Base-by-base conservation (phyloP, 2,113 vertebrate species). In the Cranoglanis bouderius region DNA sequence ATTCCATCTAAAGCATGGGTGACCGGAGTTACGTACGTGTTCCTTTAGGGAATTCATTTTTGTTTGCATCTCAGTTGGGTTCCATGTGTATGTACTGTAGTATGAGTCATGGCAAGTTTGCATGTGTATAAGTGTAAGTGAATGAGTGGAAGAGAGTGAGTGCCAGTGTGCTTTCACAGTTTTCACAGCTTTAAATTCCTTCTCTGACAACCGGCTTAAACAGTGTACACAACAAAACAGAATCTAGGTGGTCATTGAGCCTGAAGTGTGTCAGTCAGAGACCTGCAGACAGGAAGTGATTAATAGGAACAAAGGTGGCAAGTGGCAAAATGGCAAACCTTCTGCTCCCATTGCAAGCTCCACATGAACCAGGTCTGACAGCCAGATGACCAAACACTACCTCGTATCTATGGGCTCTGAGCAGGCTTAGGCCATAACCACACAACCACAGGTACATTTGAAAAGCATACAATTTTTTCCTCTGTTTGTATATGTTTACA, bases 341-440 rank as follows among this genome's bases (percentile, higher is more conserved):
- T 90, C 87, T 85, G 86, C 53, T 86, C 55, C 32, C 77, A 90
- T 85, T 83, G 74, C 24, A 61, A 88, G 24, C 40, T 74, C 13
- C n/a, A 83, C 21, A 77, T 46, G 40, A 77, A 46, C n/a, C 32
- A 21, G 18, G 53, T 57, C n/a, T 57, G 80, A 82, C 24, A 38
- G 94, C 93, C 94, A 72, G 38, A 7, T 61, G 84, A 86, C 82
- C 81, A 90, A 85, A 74, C 46, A 70, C 7, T 12, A 53, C 38
- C 32, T 46, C 89, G 89, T 94, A 92, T 92, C 93, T 89, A 87
- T 43, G 84, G 92, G 92, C 92, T 57, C n/a, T 35, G n/a, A 55
- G 51, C 8, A 82, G n/a, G 32, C 0, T 35, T 32, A 21, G 10
- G 49, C 3, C 51, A 82, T 57, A 38, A 57, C 43, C 29, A 32